phyloP scores from a whole-genome alignment of 2,113 vertebrate genomes.

The Osmerus eperlanus region DNA sequence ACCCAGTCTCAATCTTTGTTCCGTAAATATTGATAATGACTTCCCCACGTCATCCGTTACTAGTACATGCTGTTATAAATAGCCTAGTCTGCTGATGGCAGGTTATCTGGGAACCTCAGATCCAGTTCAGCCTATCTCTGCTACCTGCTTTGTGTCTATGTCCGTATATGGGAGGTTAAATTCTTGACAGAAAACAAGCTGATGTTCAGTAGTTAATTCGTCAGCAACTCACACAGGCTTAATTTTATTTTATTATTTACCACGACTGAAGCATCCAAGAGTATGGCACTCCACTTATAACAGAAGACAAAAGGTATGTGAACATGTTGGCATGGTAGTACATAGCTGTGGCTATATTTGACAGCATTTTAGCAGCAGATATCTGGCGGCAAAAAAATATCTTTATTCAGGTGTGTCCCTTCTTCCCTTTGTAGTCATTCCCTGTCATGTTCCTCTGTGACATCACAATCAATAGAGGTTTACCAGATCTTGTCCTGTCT shows the following conservation, averaged over 20 bases:
- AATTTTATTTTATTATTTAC: neutral
- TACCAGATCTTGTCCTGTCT: neutral
- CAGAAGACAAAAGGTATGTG: neutral
- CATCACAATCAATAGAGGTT: constrained; percentile 4
- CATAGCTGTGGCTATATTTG: neutral
- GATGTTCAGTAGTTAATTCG: constrained; percentile 44
- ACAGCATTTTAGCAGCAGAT: neutral
- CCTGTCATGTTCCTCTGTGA: neutral
- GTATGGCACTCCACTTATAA: neutral
- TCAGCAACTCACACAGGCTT: constrained; percentile 31
- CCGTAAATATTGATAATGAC: constrained; percentile 78
- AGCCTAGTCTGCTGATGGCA: constrained; percentile 56
- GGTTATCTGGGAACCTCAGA: constrained; percentile 63
- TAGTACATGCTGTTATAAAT: constrained; percentile 75
- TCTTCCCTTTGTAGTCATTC: neutral
- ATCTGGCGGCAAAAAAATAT: neutral
- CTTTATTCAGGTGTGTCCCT: neutral
- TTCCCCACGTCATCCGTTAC: constrained; percentile 68
- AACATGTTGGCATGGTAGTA: neutral
- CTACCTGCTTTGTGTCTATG: constrained; percentile 28
- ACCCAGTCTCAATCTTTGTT: constrained; percentile 72
- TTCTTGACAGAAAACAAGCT: constrained; percentile 39
- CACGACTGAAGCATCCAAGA: neutral
- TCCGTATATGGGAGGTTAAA: constrained; percentile 60
- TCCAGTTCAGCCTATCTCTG: constrained; percentile 34